Evolutionary conservation across 2,113 vertebrate genomes (phyloP).

Genomic region (Tachysurus vachellii): DNA sequence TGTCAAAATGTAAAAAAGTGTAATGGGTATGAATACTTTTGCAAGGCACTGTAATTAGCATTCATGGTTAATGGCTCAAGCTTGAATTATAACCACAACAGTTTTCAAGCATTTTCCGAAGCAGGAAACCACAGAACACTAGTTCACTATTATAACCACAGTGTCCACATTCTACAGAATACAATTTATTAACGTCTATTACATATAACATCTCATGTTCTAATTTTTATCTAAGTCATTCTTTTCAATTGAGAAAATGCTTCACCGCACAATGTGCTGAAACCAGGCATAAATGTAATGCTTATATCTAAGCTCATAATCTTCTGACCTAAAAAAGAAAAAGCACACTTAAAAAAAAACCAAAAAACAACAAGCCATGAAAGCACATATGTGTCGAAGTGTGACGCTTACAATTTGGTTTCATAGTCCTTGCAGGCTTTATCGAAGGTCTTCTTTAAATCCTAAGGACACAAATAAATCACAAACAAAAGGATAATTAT

Average conservation of each 20-base stretch:
- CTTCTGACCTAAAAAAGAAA: neutral
- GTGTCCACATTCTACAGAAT: neutral
- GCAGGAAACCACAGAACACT: neutral
- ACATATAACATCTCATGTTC: neutral
- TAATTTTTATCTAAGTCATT: neutral
- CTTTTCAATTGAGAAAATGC: neutral
- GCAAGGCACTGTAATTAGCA: neutral
- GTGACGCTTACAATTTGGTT: slow-evolving; percentile 88
- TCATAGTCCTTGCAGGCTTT: slow-evolving; percentile 99
- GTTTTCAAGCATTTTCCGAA: neutral
- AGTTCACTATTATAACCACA: neutral
- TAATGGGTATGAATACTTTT: no score
- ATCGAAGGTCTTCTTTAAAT: slow-evolving; percentile 96
- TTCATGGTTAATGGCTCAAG: neutral
- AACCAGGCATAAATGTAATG: neutral
- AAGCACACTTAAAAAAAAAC: neutral
- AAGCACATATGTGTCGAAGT: neutral
- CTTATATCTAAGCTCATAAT: neutral
- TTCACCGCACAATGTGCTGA: neutral
- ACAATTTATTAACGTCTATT: neutral
- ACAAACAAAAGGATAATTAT: neutral
- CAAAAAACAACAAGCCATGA: neutral
- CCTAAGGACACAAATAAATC: slow-evolving; percentile 71
- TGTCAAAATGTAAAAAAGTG: no score
- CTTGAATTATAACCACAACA: neutral